Conservation (phyloP, 1,140 invertebrate species). For the Chymomyza costata region DNA sequence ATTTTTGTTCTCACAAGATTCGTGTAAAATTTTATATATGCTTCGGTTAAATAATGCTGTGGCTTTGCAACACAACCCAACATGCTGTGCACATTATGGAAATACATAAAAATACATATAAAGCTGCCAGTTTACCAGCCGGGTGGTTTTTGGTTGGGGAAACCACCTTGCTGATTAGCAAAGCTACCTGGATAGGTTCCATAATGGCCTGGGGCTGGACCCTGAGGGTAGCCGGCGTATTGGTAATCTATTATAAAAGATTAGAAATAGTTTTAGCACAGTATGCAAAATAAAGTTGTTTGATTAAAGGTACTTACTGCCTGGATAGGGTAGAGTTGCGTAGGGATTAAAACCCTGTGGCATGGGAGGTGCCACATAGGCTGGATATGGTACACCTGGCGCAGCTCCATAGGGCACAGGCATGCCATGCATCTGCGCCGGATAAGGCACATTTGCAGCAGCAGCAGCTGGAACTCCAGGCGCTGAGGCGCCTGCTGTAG, state of each 20-base stretch:
- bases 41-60: conserved; percentile 16
- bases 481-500: conserved; percentile 38
- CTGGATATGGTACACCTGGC: conserved; percentile 81
- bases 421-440: conserved; percentile 82
- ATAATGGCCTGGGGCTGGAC: conserved; percentile 65
- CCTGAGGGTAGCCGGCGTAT: conserved; percentile 75
- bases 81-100: conserved; percentile 11
- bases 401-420: conserved; percentile 85
- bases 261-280: background rate
- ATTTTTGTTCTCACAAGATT: conserved; percentile 22
- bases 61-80: conserved; percentile 21
- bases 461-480: conserved; percentile 74
- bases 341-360: conserved; percentile 91
- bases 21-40: conserved; percentile 26
- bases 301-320: conserved; percentile 74
- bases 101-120: conserved; percentile 5
- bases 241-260: conserved; percentile 74
- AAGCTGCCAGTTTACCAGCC: conserved; percentile 63
- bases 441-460: conserved; percentile 79
- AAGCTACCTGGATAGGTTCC: conserved; percentile 75
- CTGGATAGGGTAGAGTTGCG: conserved; percentile 85
- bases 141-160: conserved; percentile 73
- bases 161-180: conserved; percentile 76
- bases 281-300: background rate
- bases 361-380: conserved; percentile 84